Evolutionary conservation across 2,797 vertebrate genomes (phyloP).

Genomic region (Brachyrhaphis roseni): DNA sequence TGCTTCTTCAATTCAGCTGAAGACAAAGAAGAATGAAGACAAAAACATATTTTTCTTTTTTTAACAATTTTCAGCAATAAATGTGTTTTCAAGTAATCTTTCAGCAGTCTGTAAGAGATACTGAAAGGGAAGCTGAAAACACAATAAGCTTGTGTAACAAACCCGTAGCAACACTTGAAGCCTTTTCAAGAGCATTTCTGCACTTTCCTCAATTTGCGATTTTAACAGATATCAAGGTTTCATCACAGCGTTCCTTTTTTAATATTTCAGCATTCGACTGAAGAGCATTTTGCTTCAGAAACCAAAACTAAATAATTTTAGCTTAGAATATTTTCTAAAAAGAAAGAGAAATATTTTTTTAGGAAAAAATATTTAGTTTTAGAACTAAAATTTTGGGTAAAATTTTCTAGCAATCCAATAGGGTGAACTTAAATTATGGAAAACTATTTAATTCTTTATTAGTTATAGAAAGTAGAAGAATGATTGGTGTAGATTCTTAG

Average conservation of each 20-base stretch:
- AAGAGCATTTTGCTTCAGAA: background rate
- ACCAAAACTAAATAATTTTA: background rate
- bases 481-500: background rate
- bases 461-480: background rate
- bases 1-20: conserved; percentile 87
- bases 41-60: conserved; percentile 28
- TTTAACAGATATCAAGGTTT: background rate
- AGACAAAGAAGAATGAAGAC: background rate
- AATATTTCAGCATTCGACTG: background rate
- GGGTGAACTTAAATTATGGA: background rate
- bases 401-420: background rate
- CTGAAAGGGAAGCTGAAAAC: background rate
- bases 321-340: background rate
- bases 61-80: conserved; percentile 32
- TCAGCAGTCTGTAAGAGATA: background rate
- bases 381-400: background rate
- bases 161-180: background rate
- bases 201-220: background rate
- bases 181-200: background rate
- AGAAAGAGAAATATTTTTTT: background rate
- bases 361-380: background rate
- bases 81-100: conserved; percentile 25
- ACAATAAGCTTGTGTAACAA: background rate
- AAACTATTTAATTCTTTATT: background rate
- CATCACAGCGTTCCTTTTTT: background rate